Base-by-base conservation (phyloP, 2,888 invertebrate genomes). In the Lasioglossum morio region DNA sequence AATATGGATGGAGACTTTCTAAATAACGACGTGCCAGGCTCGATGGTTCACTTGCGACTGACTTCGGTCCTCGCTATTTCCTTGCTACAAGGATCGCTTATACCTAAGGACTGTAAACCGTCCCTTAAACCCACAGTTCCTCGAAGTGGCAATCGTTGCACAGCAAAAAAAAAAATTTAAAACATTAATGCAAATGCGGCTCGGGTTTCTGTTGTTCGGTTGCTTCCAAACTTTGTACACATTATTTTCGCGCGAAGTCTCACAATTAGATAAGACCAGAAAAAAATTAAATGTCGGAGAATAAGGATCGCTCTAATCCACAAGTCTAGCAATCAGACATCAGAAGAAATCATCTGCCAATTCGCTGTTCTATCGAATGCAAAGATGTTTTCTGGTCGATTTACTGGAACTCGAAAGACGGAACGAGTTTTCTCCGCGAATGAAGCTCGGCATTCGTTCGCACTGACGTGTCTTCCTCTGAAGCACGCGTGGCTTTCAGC, bases 401-500 rank as follows among this genome's bases (percentile, higher is more conserved):
- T 82, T 69, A 77, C 57, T 10, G 77, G 37, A 53, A 46, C 73
- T 72, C 76, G 57, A n/a, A 57, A 82, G 63, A 82, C 74, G 72
- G 78, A 82, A 85, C 74, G 79, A 75, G 77, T 74, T 82, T 82
- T 37, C 77, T 72, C 48, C 66, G 37, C 14, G 8, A 30, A n/a
- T 53, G 77, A 57, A 79, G 70, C 79, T 84, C 73, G 53, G 69
- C 74, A 19, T 66, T 70, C 76, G 46, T 43, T 79, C 30, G 43
- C n/a, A 74, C 77, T 43, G 82, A 53, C 75, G 73, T 80, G 79
- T 87, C 76, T 82, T 77, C 40, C 14, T 40, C 69, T 66, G 60
- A 40, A 72, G 57, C 77, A 77, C 48, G 19, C 73, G 48, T 70
- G 76, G 76, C 80, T 88, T 84, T 87, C 84, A 66, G 57, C 63